phyloP scores from a whole-genome alignment of 2,797 vertebrate genomes.

The Galagoides demidoff region DNA sequence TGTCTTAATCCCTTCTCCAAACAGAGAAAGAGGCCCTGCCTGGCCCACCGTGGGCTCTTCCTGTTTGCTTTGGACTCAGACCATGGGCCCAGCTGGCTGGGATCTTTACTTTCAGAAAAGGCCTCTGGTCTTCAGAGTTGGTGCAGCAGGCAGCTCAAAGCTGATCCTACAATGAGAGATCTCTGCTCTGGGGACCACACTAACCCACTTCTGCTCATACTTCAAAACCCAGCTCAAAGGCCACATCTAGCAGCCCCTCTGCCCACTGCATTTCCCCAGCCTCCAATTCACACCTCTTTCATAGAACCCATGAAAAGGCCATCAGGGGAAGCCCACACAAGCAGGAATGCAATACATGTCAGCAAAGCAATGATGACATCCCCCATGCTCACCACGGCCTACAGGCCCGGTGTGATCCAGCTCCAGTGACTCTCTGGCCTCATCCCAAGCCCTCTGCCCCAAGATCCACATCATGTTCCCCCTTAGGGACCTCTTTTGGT shows the following conservation, averaged over 20 bases:
- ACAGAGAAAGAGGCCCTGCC: constrained; percentile 61
- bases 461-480: too few relatives aligned
- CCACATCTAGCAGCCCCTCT: not conserved
- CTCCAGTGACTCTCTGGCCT: not conserved
- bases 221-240: constrained; percentile 30
- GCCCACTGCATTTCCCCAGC: not conserved
- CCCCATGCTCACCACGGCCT: not conserved
- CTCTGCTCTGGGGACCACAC: not conserved
- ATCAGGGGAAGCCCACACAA: too few relatives aligned
- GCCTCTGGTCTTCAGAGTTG: constrained; percentile 14
- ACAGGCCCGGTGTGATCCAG: not conserved
- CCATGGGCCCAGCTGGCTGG: constrained; percentile 53
- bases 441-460: not conserved
- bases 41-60: constrained; percentile 39
- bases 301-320: not conserved
- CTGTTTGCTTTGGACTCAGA: constrained; percentile 73
- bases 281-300: not conserved
- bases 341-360: not conserved
- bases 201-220: not conserved
- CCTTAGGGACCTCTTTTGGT: not conserved
- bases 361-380: not conserved
- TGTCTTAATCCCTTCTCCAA: constrained; percentile 53
- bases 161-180: not conserved
- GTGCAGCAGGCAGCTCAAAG: not conserved
- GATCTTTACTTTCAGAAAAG: not conserved